phyloP scores from a whole-genome alignment of 2,888 invertebrate genomes.

The Caenorhabditis imperialis region DNA sequence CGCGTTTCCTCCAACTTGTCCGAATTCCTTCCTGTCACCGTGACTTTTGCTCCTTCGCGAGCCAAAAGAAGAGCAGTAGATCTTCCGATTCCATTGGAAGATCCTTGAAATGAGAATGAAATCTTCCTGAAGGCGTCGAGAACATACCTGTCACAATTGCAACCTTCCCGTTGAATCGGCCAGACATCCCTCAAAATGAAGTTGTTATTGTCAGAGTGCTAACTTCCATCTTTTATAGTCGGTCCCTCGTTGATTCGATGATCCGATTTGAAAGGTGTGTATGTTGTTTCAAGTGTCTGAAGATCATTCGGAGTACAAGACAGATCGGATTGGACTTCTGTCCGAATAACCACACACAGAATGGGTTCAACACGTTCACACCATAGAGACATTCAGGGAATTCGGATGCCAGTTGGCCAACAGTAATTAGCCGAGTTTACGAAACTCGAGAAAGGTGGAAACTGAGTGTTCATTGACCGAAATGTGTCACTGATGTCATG shows the following conservation, averaged over 20 bases:
- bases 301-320: background rate
- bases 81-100: slow-evolving; percentile 37
- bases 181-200: slow-evolving; percentile 7
- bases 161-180: slow-evolving; percentile 14
- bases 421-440: no score
- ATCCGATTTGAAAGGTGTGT: background rate
- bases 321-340: no score
- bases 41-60: slow-evolving; percentile 37
- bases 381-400: no score
- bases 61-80: slow-evolving; percentile 24
- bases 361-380: background rate
- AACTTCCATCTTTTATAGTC: background rate
- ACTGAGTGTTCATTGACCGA: no score
- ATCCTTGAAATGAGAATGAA: slow-evolving; percentile 29
- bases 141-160: slow-evolving; percentile 30
- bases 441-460: no score
- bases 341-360: no score
- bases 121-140: no score
- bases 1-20: slow-evolving; percentile 19
- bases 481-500: no score
- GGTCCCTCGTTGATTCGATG: background rate
- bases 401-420: no score
- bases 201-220: background rate
- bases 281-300: background rate
- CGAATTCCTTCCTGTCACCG: slow-evolving; percentile 26